A percentile compares a stretch with the other conserved stretches of the same genome.
These are phyloP conservation scores for Paradoxurus hermaphroditus DNA, from an alignment of 2,113 vertebrate species.

Conservation along the genomic window DNA sequence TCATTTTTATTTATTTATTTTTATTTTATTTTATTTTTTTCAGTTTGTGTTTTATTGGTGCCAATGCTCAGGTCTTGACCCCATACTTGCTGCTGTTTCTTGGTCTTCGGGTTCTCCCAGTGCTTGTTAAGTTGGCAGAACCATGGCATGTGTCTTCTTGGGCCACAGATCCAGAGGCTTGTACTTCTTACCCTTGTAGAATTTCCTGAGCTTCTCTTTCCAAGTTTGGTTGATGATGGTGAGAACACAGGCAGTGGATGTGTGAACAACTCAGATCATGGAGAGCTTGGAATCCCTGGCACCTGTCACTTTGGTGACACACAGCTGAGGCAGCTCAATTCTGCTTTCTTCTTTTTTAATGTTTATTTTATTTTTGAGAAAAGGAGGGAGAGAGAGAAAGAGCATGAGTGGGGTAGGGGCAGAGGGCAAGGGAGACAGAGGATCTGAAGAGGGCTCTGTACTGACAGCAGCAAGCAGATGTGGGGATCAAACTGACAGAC, in stretches of 20 bases:
- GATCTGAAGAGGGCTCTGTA: no score
- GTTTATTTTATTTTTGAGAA: no score
- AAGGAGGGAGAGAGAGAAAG: no score
- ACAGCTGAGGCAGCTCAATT: background rate
- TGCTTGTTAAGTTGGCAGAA: background rate
- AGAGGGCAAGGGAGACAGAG: no score
- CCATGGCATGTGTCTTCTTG: background rate
- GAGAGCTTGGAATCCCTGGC: background rate
- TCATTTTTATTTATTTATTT: background rate
- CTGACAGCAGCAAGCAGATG: no score
- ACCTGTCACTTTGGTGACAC: background rate
- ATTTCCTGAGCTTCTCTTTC: background rate
- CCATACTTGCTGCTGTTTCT: background rate
- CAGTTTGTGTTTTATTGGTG: background rate
- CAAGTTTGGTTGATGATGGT: background rate
- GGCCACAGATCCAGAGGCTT: background rate
- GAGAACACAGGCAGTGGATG: background rate
- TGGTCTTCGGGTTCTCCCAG: background rate
- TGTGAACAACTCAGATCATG: background rate
- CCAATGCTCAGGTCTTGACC: background rate
- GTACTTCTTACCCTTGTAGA: background rate
- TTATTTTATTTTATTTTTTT: background rate
- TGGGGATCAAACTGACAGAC: no score
- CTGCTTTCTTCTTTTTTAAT: no score
- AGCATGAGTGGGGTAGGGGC: fast-evolving